These are phyloP conservation scores for Picus viridis DNA, from an alignment of 2,797 vertebrate species.

Conservation along the genomic window DNA sequence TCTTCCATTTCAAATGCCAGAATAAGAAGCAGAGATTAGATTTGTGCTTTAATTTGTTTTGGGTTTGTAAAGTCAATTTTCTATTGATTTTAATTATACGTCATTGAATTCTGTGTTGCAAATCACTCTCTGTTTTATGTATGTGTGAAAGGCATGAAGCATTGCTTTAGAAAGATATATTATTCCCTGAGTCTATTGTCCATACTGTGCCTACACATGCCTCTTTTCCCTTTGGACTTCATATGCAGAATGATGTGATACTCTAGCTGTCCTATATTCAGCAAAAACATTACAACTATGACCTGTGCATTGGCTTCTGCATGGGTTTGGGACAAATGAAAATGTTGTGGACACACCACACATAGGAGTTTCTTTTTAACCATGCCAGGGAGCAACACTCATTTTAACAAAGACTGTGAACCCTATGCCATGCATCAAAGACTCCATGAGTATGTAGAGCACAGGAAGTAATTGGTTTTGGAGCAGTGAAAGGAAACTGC, in stretches of 20 bases:
- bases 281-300: neutral
- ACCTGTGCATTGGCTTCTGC: neutral
- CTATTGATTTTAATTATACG: conserved; percentile 56
- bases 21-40: conserved; percentile 6
- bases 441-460: neutral
- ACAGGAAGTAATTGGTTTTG: conserved; percentile 15
- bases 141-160: neutral
- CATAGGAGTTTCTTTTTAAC: neutral
- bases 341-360: neutral
- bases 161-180: neutral
- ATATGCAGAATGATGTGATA: neutral
- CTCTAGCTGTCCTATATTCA: neutral
- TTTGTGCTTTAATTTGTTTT: conserved; percentile 39
- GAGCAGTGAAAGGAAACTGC: neutral
- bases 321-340: neutral
- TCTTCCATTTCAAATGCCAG: neutral
- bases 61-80: conserved; percentile 22
- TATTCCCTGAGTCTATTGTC: neutral
- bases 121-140: neutral
- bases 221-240: neutral
- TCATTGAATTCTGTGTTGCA: conserved; percentile 1
- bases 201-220: neutral
- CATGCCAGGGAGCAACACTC: neutral
- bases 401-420: neutral
- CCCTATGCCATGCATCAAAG: neutral